Base-by-base conservation (phyloP, 2,888 invertebrate genomes). In the Parelbella ahira region DNA sequence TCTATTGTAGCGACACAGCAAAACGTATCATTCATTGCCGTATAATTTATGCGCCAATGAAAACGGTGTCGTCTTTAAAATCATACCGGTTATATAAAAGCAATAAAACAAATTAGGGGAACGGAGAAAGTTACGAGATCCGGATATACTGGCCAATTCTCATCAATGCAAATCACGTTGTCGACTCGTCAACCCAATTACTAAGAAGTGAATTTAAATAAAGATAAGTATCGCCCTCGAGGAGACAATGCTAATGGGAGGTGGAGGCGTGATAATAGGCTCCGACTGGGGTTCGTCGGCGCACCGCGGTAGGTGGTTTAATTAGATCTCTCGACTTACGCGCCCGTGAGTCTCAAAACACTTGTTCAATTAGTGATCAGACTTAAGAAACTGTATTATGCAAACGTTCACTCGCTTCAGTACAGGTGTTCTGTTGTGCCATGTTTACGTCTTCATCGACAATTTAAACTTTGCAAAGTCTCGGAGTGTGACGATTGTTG, bases 131-230 rank as follows among this genome's bases (percentile, higher is more conserved):
- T 76, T 76, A 70, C 65, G 60, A 63, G 65, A 63, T 65, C 60
- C 56, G 68, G 63, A 77, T 76, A 55, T 49, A 54, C 78, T 69
- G 76, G 76, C 77, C 81, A 81, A 84, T 83, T 82, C 80, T 78
- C 84, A 86, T 86, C 83, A 87, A 87, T 87, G 87, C 87, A 87
- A 87, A 87, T 87, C 86, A 87, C 87, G 87, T 87, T 84, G 86
- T 83, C 84, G 82, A 86, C 84, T 86, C 84, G 86, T 87, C 87
- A 87, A 86, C 84, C 84, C 86, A 87, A 87, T 87, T 87, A 86
- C 84, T 78, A 86, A 84, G 86, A 86, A 86, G 87, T 87, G 86
- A 87, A 86, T 87, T 87, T 87, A 87, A 87, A 87, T 87, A 87
- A 87, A 86, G 87, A 86, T 87, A 86, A 87, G 87, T 87, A 86